These are phyloP conservation scores for Coptodon rendalli DNA, from an alignment of 2,113 vertebrate species.

Conservation along the genomic window DNA sequence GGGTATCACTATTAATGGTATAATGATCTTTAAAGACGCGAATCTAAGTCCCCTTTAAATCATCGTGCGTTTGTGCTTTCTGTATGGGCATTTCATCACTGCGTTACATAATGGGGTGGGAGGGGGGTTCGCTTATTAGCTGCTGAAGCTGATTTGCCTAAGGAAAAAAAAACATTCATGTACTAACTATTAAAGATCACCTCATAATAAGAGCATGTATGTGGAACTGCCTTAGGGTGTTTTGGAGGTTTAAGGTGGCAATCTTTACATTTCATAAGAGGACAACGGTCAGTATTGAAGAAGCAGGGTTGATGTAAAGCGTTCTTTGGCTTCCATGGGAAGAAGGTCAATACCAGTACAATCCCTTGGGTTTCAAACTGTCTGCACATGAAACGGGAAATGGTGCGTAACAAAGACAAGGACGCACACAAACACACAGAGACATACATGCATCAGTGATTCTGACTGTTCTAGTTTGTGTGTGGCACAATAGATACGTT, in stretches of 20 bases:
- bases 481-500: background rate
- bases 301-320: background rate
- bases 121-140: background rate
- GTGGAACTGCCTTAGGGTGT: background rate
- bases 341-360: conserved; percentile 29
- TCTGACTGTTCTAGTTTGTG: background rate
- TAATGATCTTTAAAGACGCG: conserved; percentile 35
- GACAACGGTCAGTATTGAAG: background rate
- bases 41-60: conserved; percentile 22
- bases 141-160: background rate
- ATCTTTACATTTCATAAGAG: background rate
- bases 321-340: background rate
- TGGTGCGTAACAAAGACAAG: conserved; percentile 2
- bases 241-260: background rate
- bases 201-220: background rate
- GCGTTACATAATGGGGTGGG: background rate
- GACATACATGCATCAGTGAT: background rate
- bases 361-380: conserved; percentile 23
- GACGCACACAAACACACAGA: background rate
- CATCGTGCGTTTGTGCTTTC: conserved; percentile 18
- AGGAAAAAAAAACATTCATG: background rate
- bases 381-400: conserved; percentile 23
- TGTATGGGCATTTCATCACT: background rate
- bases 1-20: conserved; percentile 17
- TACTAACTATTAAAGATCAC: background rate